Conservation (phyloP, 2,888 invertebrate genomes). For the Lasioglossum zephyrum region DNA sequence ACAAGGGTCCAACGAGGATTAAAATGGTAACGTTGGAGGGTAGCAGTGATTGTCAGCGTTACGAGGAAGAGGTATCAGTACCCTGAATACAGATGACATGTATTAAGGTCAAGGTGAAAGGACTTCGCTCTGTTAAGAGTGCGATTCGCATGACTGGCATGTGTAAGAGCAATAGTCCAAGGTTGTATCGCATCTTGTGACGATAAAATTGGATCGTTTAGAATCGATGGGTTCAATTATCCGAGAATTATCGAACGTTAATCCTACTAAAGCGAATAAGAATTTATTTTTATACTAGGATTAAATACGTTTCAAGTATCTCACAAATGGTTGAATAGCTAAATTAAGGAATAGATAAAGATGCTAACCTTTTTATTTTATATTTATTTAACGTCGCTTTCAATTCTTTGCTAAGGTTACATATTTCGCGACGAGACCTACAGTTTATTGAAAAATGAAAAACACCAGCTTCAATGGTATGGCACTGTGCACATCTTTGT, state of each 20-base stretch:
- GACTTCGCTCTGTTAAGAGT: background rate
- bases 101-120: constrained; percentile 1
- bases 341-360: background rate
- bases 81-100: constrained; percentile 1
- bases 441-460: too few relatives aligned
- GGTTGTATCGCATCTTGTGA: background rate
- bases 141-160: background rate
- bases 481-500: too few relatives aligned
- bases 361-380: too few relatives aligned
- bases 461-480: too few relatives aligned
- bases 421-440: too few relatives aligned
- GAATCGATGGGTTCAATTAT: background rate
- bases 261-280: background rate
- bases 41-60: background rate
- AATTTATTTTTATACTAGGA: background rate
- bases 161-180: background rate
- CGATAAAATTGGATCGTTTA: background rate
- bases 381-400: too few relatives aligned
- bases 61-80: background rate
- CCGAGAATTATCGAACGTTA: background rate
- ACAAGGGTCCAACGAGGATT: background rate
- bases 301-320: background rate
- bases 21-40: background rate
- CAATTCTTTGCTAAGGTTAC: too few relatives aligned
- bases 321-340: background rate